phyloP scores from a whole-genome alignment of 1,140 invertebrate species.

The Monomorium pharaonis region DNA sequence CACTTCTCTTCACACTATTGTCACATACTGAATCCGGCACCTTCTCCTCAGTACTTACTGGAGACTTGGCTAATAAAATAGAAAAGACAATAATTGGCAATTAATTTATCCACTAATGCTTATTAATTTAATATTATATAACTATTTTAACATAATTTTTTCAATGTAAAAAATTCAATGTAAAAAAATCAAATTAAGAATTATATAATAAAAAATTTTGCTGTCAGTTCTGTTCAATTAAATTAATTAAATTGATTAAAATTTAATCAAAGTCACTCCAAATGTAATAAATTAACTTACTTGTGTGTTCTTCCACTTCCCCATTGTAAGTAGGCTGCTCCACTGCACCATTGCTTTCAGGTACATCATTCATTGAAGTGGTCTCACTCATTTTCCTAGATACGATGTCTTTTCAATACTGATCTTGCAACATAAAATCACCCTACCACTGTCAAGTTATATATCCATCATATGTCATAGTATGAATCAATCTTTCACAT shows the following conservation, averaged over 20 bases:
- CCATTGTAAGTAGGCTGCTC: constrained; percentile 75
- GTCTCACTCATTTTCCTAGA: constrained; percentile 71
- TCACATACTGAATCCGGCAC: constrained; percentile 70
- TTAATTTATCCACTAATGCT: too few relatives aligned
- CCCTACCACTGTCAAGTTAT: neutral
- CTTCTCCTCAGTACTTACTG: constrained; percentile 77
- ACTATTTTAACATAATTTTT: too few relatives aligned
- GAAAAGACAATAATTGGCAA: too few relatives aligned
- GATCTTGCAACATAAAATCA: neutral
- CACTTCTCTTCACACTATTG: constrained; percentile 75
- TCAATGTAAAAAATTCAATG: too few relatives aligned
- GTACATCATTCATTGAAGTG: constrained; percentile 60
- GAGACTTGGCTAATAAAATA: constrained; percentile 70
- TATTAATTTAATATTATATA: too few relatives aligned
- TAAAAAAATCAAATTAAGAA: too few relatives aligned
- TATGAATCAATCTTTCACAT: neutral
- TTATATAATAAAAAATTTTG: too few relatives aligned
- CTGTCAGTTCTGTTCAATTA: neutral
- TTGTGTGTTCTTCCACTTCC: constrained; percentile 70
- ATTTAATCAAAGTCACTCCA: neutral
- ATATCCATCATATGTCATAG: neutral
- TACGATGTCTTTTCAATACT: neutral
- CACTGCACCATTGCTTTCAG: constrained; percentile 70
- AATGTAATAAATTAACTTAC: constrained; percentile 48
- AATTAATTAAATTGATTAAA: too few relatives aligned